Evolutionary conservation across 2,888 invertebrate species (phyloP), one percentile per base, ranked within the genome.

Genomic region (Hipparchia semele): DNA sequence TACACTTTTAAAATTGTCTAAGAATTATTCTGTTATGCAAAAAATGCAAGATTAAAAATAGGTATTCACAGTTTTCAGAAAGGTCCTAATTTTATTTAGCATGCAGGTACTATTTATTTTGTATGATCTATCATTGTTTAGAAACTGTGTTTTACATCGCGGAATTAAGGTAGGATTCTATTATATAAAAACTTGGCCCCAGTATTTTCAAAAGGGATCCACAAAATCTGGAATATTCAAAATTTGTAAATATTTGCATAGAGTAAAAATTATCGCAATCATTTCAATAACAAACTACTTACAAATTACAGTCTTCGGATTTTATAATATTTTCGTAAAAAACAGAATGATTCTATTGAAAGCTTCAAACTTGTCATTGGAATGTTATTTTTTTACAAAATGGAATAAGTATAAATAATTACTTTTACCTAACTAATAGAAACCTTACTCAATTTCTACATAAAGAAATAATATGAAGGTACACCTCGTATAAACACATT

Each of bases 141-240:
- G 61, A 71, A 71, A 69, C 66, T 73, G 73, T 73, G 73, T 66
- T 54, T 61, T 72, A 39, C 71, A 60, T 53, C 12, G 68, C 66
- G 70, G 73, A 73, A 73, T 73, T 66, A 71, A 76, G 45, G 67
- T 72, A 74, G 71, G 75, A 62, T 67, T 70, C 77, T 73, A 65
- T 87, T 83, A 87, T 90, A 87, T 87, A 89, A 91, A 90, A 91
- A 87, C 77, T 92, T 93, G 92, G 93, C 92, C 94, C 94, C 94
- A 84, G 82, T 84, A 81, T 88, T 84, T 83, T 83, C 88, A 59
- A 65, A 87, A 91, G 92, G 93, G 91, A 88, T 90, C 90, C 90
- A 87, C 83, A 85, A 87, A 87, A 84, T 85, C 86, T 86, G 88
- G 89, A 86, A 88, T 88, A 87, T 86, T 87, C 83, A 86, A 87